A percentile compares a stretch with the other conserved stretches of the same genome.
Conservation (phyloP, 2,888 invertebrate species). For the Macrosiphum euphorbiae region DNA sequence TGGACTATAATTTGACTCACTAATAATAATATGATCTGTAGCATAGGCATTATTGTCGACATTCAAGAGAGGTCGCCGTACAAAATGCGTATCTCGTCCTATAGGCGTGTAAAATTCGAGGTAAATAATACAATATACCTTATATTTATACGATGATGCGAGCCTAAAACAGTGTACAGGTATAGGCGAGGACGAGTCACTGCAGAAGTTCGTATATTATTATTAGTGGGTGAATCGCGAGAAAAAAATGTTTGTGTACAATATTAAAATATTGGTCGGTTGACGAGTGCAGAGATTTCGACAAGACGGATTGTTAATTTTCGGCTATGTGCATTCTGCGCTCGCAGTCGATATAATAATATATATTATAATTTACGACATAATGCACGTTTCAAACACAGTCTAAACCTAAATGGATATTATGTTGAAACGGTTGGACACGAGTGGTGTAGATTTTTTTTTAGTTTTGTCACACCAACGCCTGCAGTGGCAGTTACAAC, state of each 20-base stretch:
- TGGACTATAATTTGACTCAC: neutral
- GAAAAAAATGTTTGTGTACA: neutral
- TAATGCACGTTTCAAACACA: neutral
- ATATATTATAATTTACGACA: neutral
- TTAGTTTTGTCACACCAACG: neutral
- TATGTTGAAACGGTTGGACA: neutral
- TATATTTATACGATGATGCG: neutral
- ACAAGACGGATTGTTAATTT: neutral
- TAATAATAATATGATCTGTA: neutral
- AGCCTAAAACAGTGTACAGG: neutral
- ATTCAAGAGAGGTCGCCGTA: neutral
- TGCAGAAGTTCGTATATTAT: neutral
- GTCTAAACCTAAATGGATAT: neutral
- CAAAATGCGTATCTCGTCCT: neutral
- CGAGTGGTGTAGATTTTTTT: neutral
- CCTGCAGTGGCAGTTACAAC: neutral
- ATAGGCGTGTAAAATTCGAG: neutral
- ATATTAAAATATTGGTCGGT: neutral
- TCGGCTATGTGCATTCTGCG: neutral
- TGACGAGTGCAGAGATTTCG: neutral
- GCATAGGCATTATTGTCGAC: neutral
- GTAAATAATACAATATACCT: neutral
- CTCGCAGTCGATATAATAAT: neutral
- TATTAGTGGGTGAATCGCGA: neutral
- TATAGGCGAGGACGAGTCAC: neutral